Conservation (phyloP, 2,888 invertebrate species). For the Leptothorax acervorum region DNA sequence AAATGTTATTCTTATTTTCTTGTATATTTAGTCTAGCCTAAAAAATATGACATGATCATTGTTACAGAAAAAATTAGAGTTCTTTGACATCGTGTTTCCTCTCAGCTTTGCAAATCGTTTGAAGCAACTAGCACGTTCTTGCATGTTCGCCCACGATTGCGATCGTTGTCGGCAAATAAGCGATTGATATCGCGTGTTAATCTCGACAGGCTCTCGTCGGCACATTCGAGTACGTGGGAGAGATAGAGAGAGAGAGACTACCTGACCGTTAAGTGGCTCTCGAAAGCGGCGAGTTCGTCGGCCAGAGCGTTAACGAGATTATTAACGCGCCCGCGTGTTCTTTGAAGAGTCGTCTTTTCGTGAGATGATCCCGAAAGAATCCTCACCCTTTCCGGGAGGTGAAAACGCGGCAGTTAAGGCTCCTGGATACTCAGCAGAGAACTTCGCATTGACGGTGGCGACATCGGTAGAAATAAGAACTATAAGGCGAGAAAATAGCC, state of each 20-base stretch:
- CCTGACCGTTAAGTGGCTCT: conserved; percentile 36
- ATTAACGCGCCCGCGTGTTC: conserved; percentile 53
- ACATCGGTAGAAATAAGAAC: no score
- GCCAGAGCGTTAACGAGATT: conserved; percentile 55
- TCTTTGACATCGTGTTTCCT: neutral
- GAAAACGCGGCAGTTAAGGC: conserved; percentile 47
- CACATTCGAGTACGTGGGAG: conserved; percentile 15
- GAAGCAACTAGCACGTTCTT: neutral
- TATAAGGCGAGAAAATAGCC: no score
- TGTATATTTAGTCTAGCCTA: neutral
- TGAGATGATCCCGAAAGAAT: conserved; percentile 49
- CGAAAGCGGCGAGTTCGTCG: conserved; percentile 40
- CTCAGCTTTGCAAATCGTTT: neutral
- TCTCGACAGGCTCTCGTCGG: conserved; percentile 30
- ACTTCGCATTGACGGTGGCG: no score
- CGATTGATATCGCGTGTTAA: conserved; percentile 41
- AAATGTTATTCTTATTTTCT: neutral
- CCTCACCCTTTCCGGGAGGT: neutral
- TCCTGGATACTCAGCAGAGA: neutral
- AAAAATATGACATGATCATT: conserved; percentile 6
- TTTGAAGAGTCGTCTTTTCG: conserved; percentile 48
- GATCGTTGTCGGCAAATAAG: conserved; percentile 22
- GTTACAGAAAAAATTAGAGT: neutral
- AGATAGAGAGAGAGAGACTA: conserved; percentile 20
- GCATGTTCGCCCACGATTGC: neutral